Evolutionary conservation across 2,113 vertebrate genomes (phyloP).

Genomic region (Octodon degus): DNA sequence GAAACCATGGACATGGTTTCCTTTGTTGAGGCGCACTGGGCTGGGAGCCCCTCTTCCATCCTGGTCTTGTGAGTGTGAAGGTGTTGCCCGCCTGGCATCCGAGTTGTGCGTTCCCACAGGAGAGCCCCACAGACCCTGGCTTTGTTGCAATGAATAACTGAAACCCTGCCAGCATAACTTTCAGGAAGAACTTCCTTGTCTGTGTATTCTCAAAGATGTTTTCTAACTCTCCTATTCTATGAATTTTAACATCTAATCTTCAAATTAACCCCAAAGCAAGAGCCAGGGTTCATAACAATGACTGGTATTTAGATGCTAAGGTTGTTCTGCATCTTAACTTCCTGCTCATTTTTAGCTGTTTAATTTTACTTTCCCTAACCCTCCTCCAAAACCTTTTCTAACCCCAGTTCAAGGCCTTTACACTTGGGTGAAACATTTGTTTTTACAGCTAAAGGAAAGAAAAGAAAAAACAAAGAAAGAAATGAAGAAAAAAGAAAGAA

Average conservation of each 20-base stretch:
- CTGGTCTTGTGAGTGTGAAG: not conserved
- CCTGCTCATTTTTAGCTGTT: not conserved
- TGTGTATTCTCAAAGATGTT: not conserved
- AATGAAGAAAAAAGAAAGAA: not conserved
- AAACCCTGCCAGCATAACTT: constrained; percentile 15
- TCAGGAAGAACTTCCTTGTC: constrained; percentile 37
- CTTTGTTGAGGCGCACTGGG: not conserved
- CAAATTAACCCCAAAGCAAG: not conserved
- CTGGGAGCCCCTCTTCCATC: not conserved
- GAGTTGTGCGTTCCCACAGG: constrained; percentile 43
- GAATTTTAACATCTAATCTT: constrained; percentile 39
- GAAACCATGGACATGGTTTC: not conserved
- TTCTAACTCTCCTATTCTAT: not conserved
- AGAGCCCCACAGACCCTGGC: constrained; percentile 10
- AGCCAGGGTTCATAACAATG: not conserved
- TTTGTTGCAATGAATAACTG: constrained; percentile 43
- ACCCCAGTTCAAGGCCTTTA: constrained; percentile 12
- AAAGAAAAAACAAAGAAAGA: not conserved
- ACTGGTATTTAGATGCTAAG: not conserved
- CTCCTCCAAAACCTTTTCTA: constrained; percentile 9
- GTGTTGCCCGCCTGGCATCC: not conserved
- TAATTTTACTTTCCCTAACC: constrained; percentile 20
- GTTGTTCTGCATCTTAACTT: not conserved
- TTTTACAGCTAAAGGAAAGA: not conserved
- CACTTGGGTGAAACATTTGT: not conserved